These are phyloP conservation scores for Aspidiotus rigidus DNA, from an alignment of 2,888 invertebrate species.

Conservation along the genomic window DNA sequence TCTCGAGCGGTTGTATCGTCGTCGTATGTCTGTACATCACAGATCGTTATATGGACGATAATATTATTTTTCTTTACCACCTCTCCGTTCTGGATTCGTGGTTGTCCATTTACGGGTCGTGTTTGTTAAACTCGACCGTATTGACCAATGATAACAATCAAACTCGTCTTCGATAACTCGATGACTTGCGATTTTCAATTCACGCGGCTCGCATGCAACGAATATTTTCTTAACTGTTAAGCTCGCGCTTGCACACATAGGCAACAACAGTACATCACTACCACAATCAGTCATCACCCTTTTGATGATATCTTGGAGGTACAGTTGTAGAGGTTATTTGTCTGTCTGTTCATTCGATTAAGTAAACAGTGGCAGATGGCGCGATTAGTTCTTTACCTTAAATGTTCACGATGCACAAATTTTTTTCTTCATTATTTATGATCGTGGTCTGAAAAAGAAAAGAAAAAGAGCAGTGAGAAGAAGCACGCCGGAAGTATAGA, in stretches of 20 bases:
- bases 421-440: neutral
- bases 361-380: constrained; percentile 28
- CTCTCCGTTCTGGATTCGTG: too few relatives aligned
- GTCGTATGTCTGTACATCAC: too few relatives aligned
- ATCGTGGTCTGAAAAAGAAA: too few relatives aligned
- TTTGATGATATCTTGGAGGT: constrained; percentile 20
- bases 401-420: constrained; percentile 17
- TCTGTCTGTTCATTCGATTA: constrained; percentile 23
- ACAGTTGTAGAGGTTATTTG: constrained; percentile 23
- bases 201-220: neutral
- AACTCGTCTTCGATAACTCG: neutral
- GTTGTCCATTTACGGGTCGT: neutral
- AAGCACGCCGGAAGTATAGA: too few relatives aligned
- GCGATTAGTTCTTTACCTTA: constrained; percentile 13
- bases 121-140: constrained; percentile 20
- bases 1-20: too few relatives aligned
- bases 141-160: constrained; percentile 22
- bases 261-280: constrained; percentile 13
- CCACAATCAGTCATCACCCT: constrained; percentile 26
- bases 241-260: constrained; percentile 5
- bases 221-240: constrained; percentile 5
- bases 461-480: too few relatives aligned
- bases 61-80: too few relatives aligned
- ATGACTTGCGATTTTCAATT: constrained; percentile 24
- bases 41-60: too few relatives aligned